A percentile compares a stretch with the other conserved stretches of the same genome.
Conservation (phyloP, 2,888 invertebrate genomes). For the Drosophila prolongata region DNA sequence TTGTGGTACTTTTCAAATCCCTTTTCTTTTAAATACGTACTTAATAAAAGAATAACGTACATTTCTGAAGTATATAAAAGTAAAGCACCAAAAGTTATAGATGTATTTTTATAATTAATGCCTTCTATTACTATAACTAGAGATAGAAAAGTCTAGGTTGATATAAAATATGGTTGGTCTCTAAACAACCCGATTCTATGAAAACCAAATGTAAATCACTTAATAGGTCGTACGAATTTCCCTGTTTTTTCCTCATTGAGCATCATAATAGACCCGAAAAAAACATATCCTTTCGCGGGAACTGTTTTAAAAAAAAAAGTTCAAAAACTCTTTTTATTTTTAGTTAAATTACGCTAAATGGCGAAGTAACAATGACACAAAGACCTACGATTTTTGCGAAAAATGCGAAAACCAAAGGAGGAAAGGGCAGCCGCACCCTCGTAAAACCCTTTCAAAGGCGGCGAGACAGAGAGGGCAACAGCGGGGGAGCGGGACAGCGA, state of each 20-base stretch:
- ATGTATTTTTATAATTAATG: too few species aligned
- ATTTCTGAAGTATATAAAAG: too few species aligned
- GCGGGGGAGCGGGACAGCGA: neutral
- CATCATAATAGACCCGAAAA: constrained; percentile 10
- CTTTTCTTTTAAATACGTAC: too few species aligned
- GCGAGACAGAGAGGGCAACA: neutral
- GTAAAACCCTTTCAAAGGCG: constrained; percentile 69
- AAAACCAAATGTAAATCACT: constrained; percentile 6
- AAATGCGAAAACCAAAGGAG: constrained; percentile 49
- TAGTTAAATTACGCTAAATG: constrained; percentile 45
- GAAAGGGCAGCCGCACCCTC: constrained; percentile 57
- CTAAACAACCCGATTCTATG: neutral
- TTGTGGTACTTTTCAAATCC: too few species aligned
- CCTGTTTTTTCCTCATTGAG: constrained; percentile 17
- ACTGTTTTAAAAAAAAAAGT: constrained; percentile 7
- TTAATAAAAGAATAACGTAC: too few species aligned
- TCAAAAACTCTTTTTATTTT: constrained; percentile 29
- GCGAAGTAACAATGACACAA: constrained; percentile 48
- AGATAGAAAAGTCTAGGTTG: too few species aligned
- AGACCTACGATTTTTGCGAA: constrained; percentile 59
- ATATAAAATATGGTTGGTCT: too few species aligned
- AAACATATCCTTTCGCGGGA: constrained; percentile 30
- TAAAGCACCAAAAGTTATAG: too few species aligned
- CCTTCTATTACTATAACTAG: too few species aligned
- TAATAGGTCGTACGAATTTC: constrained; percentile 1